Evolutionary conservation across 2,888 invertebrate species (phyloP).

Genomic region (Cosmia trapezina): DNA sequence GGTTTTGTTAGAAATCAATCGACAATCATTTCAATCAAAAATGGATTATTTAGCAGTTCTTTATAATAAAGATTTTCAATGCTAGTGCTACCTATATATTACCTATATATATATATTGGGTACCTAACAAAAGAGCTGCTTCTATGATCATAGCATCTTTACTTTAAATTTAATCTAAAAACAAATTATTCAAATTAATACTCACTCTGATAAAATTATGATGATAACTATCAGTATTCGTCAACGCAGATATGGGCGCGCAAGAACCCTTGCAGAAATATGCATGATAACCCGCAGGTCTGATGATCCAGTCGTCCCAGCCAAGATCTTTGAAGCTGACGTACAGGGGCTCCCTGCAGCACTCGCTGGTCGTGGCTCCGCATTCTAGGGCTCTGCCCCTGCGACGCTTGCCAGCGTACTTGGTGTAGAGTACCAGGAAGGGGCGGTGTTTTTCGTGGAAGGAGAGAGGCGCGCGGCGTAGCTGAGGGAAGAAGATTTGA

Average conservation of each 20-base stretch:
- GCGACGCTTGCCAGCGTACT: conserved; percentile 92
- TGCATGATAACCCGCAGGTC: conserved; percentile 95
- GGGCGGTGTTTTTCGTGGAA: conserved; percentile 93
- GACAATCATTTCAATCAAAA: no score
- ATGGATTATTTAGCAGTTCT: not conserved
- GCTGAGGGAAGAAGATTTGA: conserved; percentile 73
- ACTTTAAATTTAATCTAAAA: not conserved
- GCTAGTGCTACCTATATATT: no score
- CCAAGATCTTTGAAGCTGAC: conserved; percentile 96
- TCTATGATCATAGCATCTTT: no score
- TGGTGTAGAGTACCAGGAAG: conserved; percentile 95
- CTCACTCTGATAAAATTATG: conserved; percentile 94
- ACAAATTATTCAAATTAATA: conserved; percentile 50
- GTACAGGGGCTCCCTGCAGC: conserved; percentile 95
- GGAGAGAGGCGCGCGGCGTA: conserved; percentile 92
- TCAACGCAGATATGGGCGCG: conserved; percentile 93
- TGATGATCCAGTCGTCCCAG: conserved; percentile 97
- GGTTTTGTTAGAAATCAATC: not conserved
- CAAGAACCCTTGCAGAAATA: conserved; percentile 97
- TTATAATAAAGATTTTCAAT: not conserved
- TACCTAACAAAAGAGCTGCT: not conserved
- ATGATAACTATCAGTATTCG: conserved; percentile 91
- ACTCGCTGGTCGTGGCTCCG: conserved; percentile 92
- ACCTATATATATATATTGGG: no score
- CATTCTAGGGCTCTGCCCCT: conserved; percentile 93